Conservation (phyloP, 2,113 vertebrate species). For the Cacatua alba region DNA sequence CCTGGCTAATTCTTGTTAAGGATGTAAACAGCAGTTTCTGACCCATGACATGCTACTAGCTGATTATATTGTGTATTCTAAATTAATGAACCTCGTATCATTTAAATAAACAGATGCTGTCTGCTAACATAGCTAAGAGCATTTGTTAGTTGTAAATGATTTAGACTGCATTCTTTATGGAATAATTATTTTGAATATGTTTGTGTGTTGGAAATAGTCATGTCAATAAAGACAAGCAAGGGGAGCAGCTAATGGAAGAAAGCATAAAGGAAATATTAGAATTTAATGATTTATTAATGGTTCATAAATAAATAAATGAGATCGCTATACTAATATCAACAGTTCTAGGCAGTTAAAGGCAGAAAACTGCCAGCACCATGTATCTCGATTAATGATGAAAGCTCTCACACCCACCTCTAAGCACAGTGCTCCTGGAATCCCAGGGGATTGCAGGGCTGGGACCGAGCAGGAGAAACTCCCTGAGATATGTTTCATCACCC, state of each 20-base stretch:
- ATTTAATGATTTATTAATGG: constrained; percentile 50
- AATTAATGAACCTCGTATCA: neutral
- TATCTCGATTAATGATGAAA: neutral
- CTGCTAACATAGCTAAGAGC: neutral
- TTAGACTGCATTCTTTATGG: neutral
- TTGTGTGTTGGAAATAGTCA: neutral
- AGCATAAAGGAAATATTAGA: neutral
- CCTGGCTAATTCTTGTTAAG: neutral
- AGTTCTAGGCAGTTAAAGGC: neutral
- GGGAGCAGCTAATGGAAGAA: neutral
- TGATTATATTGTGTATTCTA: neutral
- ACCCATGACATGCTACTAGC: neutral
- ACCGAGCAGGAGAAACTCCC: neutral
- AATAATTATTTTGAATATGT: neutral
- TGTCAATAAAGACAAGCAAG: neutral
- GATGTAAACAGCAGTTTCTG: neutral
- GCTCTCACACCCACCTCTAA: neutral
- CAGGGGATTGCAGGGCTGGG: neutral
- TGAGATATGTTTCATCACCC: rapidly evolving
- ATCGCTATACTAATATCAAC: neutral
- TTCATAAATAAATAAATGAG: constrained; percentile 10
- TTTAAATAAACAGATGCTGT: constrained; percentile 3
- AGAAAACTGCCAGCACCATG: neutral
- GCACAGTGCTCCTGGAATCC: rapidly evolving
- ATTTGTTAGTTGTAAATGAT: constrained; percentile 21